These are phyloP conservation scores for Eidolon dupreanum DNA, from an alignment of 2,797 vertebrate species.

Conservation along the genomic window DNA sequence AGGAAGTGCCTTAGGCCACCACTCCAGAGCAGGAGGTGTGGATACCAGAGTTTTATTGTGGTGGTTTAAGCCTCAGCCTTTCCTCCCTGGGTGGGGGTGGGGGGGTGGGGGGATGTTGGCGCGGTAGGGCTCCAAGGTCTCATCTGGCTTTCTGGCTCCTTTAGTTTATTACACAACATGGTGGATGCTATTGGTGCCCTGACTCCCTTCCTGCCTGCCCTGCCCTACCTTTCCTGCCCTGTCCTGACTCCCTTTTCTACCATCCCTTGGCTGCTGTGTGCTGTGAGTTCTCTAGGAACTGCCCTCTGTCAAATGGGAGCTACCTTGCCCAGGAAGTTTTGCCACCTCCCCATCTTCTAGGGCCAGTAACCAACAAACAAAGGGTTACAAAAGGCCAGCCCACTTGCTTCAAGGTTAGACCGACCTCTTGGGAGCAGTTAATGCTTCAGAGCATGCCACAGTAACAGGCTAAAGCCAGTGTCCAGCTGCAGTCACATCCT, in stretches of 20 bases:
- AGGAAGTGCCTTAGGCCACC: not conserved
- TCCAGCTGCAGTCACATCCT: not conserved
- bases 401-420: not conserved
- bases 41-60: not conserved
- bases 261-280: not conserved
- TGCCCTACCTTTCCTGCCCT: not conserved
- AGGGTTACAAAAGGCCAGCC: not conserved
- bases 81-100: too few relatives aligned
- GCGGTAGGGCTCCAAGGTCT: not conserved
- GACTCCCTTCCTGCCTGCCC: not conserved
- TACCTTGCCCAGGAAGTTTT: not conserved
- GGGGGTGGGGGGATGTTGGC: too few relatives aligned
- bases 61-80: not conserved
- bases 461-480: not conserved
- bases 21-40: not conserved
- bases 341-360: fast-evolving
- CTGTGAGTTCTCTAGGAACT: not conserved
- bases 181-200: not conserved
- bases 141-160: not conserved
- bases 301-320: not conserved
- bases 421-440: not conserved
- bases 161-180: fast-evolving
- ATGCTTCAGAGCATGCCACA: not conserved
- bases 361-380: not conserved
- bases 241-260: not conserved